Evolutionary conservation across 2,888 invertebrate species (phyloP), one percentile per base, ranked within the genome.

Genomic region (Lasioglossum figueresi): DNA sequence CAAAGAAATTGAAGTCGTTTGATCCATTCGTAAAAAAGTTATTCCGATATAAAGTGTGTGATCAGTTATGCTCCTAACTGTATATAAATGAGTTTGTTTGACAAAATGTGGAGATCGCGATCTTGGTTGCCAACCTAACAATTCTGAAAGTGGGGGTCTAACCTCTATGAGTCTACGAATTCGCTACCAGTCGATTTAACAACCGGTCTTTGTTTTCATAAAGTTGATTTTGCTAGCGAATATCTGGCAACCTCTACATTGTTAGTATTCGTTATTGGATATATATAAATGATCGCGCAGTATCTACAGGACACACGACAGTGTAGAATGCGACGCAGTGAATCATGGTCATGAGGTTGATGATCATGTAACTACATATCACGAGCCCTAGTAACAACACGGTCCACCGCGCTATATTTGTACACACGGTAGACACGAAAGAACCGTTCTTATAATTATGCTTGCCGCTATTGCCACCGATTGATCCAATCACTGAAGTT

Each of bases 311-410:
- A 23, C 34, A 12, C 4, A 37, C 34, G 34, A 8, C 14, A 68
- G 68, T 12, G 37, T 37, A 23, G 37, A 37, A 68, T 37, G 23
- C 37, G 37, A 37, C 23, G 68, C 68, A 40, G 68, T 68, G 68
- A 68, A 68, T 68, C 68, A 68, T 37, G 68, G 37, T 68, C 37
- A 68, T 37, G n/a, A 68, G 68, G 68, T 68, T 34, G 68, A 68
- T 40, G 68, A 68, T 68, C 68, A 68, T 68, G 68, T 68, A 68
- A 68, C 68, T 68, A 23, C 68, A 68, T 37, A 37, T 68, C 68
- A 68, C 68, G 37, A 68, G 68, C 68, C 68, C 68, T 68, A 68
- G 37, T 68, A 37, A 68, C 37, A 68, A 68, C 37, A 68, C 68
- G 12, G 23, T 68, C 37, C 68, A 2, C 27, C 16, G 71, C 71